Conservation (phyloP, 2,797 vertebrate genomes). For the Falco peregrinus region DNA sequence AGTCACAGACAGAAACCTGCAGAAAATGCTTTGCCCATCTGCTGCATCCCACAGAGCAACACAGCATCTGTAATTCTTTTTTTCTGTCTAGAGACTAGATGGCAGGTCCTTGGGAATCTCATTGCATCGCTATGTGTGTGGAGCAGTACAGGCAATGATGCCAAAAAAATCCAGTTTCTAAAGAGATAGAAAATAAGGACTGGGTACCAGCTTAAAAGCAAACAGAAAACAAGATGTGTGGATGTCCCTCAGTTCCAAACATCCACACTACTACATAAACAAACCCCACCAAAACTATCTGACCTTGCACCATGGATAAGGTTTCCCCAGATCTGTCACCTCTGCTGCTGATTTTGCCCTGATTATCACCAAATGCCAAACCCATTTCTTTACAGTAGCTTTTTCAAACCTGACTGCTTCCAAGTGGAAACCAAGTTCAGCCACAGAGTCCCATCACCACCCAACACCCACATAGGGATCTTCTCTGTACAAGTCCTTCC, state of each 20-base stretch:
- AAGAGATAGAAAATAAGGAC: background rate
- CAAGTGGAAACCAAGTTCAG: background rate
- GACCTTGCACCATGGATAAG: accelerated
- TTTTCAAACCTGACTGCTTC: background rate
- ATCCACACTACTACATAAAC: background rate
- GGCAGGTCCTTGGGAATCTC: background rate
- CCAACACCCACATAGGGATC: accelerated
- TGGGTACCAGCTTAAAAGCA: background rate
- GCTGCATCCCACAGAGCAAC: background rate
- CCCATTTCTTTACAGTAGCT: accelerated
- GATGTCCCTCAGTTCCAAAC: background rate
- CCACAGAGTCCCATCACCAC: background rate
- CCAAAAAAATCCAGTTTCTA: background rate
- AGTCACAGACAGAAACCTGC: background rate
- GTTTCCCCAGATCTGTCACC: background rate
- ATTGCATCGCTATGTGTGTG: accelerated
- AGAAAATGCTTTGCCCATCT: background rate
- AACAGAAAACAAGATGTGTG: accelerated
- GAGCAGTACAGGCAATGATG: accelerated
- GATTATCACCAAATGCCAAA: background rate
- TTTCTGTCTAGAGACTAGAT: background rate
- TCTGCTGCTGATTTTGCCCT: background rate
- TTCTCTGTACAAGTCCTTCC: background rate
- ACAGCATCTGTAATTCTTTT: too few species aligned
- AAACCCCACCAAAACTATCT: background rate